These are phyloP conservation scores for Volucella zonaria DNA, from an alignment of 2,888 invertebrate species.

Conservation along the genomic window DNA sequence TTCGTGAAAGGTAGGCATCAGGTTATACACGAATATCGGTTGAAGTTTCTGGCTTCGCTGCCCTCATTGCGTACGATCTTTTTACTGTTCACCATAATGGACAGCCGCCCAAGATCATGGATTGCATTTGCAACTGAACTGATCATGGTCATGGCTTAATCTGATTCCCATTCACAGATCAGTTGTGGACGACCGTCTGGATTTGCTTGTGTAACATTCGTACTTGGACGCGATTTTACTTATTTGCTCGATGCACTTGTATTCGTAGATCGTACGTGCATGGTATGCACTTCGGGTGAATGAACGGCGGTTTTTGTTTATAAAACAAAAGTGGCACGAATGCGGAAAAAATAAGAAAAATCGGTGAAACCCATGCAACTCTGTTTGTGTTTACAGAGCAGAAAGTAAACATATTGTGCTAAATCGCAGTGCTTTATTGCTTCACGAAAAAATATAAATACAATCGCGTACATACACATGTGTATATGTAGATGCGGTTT, in stretches of 20 bases:
- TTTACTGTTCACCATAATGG: background rate
- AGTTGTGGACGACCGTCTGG: conserved; percentile 5
- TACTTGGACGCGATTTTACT: background rate
- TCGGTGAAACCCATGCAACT: background rate
- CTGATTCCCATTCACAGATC: background rate
- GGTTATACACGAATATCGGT: no score
- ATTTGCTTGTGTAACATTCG: background rate
- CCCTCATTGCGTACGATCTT: background rate
- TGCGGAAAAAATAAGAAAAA: background rate
- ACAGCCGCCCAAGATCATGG: background rate
- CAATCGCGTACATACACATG: background rate
- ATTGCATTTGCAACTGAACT: background rate
- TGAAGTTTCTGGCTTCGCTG: background rate
- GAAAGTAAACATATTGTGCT: conserved; percentile 19
- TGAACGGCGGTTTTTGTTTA: conserved; percentile 24
- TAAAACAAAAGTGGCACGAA: conserved; percentile 21
- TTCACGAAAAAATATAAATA: background rate
- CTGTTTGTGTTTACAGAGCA: conserved; percentile 18
- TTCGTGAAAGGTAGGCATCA: background rate
- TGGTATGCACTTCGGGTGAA: conserved; percentile 20
- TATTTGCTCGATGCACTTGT: background rate
- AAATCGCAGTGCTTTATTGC: conserved; percentile 2
- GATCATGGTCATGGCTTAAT: conserved; percentile 9
- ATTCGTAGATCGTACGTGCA: background rate
- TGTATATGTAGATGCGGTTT: no score